Evolutionary conservation across 2,113 vertebrate species (phyloP).

Genomic region (Myodes glareolus): DNA sequence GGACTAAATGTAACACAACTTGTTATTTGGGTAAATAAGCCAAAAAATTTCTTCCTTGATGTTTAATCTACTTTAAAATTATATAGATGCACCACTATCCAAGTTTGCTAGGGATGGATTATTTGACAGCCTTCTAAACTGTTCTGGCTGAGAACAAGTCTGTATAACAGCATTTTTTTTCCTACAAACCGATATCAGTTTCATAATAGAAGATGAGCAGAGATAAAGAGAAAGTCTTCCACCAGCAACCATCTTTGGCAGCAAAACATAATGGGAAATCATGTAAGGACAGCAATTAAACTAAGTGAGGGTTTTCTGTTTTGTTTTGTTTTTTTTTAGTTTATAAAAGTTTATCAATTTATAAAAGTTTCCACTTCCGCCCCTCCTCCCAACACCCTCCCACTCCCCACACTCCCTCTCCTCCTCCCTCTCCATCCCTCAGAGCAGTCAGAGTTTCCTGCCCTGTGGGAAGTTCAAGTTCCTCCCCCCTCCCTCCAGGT

Average conservation of each 20-base stretch:
- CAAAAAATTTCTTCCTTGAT: background rate
- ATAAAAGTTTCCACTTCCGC: no score
- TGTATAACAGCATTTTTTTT: background rate
- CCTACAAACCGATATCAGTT: slow-evolving; percentile 60
- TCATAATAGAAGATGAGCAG: slow-evolving; percentile 66
- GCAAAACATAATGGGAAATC: slow-evolving; percentile 72
- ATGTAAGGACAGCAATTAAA: slow-evolving; percentile 75
- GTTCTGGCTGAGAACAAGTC: background rate
- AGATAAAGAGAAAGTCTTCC: slow-evolving; percentile 56
- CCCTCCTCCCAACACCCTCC: no score
- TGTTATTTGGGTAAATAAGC: background rate
- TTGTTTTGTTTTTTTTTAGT: no score
- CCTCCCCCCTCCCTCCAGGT: no score
- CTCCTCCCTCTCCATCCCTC: no score
- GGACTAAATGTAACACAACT: background rate
- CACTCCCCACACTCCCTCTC: no score
- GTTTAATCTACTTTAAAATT: background rate
- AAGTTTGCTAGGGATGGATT: background rate
- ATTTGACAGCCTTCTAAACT: slow-evolving; percentile 4
- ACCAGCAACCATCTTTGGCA: slow-evolving; percentile 69
- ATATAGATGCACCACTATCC: background rate
- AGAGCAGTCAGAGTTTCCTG: no score
- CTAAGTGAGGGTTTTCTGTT: slow-evolving; percentile 69
- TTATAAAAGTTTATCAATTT: no score
- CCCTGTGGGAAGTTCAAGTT: no score